A percentile compares a stretch with the other conserved stretches of the same genome.
Evolutionary conservation across 2,797 vertebrate genomes (phyloP).

Genomic region (Rallus crepitans): DNA sequence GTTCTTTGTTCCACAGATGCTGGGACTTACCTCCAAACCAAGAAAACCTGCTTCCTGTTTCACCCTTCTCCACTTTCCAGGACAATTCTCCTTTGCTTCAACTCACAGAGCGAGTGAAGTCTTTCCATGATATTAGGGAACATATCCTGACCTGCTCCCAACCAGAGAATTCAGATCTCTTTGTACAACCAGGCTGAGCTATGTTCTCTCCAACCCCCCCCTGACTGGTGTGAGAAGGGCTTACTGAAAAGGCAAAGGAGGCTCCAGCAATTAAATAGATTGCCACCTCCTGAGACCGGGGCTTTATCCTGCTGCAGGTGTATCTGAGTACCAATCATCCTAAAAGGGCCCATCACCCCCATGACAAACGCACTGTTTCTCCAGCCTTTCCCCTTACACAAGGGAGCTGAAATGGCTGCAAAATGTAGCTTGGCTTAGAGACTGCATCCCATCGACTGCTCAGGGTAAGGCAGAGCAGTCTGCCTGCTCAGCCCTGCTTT

Average conservation of each 20-base stretch:
- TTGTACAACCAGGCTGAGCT: accelerated
- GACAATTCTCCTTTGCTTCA: not conserved
- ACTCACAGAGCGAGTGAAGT: accelerated
- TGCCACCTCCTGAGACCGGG: not conserved
- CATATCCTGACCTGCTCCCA: not conserved
- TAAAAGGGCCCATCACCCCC: not conserved
- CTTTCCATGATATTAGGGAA: not conserved
- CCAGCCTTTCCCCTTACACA: not conserved
- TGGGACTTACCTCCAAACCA: not conserved
- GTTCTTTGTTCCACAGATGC: not conserved
- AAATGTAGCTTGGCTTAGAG: not conserved
- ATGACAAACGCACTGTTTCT: not conserved
- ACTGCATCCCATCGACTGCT: not conserved
- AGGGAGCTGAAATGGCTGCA: not conserved
- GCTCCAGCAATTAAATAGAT: not conserved
- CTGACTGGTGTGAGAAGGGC: too few relatives aligned
- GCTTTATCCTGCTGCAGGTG: not conserved
- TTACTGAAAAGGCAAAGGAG: too few relatives aligned
- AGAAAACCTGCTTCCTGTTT: not conserved
- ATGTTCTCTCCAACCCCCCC: not conserved
- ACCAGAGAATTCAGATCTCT: not conserved
- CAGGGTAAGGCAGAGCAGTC: not conserved
- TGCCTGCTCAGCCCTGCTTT: not conserved
- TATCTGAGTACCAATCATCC: not conserved
- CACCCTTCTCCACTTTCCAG: not conserved